Evolutionary conservation across 2,113 vertebrate genomes (phyloP).

Genomic region (Stercorarius parasiticus): DNA sequence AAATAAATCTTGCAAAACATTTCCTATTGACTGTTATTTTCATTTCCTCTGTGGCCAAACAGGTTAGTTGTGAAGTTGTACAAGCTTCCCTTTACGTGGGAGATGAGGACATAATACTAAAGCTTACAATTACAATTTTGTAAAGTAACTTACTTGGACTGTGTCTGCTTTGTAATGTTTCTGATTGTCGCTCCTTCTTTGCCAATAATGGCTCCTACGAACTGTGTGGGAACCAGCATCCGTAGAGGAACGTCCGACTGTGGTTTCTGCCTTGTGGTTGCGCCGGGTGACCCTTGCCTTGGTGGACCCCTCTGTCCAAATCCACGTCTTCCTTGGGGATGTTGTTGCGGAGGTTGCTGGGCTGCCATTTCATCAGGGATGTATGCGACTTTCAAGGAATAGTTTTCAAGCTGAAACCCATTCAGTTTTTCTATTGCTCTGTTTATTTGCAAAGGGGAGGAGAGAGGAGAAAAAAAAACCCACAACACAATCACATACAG

Average conservation of each 20-base stretch:
- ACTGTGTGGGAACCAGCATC: conserved; percentile 95
- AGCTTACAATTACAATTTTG: neutral
- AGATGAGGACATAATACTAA: neutral
- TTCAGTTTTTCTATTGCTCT: conserved; percentile 98
- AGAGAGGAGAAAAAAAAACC: neutral
- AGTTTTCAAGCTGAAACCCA: conserved; percentile 93
- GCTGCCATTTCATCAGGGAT: conserved; percentile 91
- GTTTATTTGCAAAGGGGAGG: conserved; percentile 12
- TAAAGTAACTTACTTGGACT: conserved; percentile 88
- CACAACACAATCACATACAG: neutral
- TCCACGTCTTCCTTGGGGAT: conserved; percentile 82
- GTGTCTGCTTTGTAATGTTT: conserved; percentile 97
- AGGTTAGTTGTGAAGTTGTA: neutral
- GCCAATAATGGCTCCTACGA: conserved; percentile 97
- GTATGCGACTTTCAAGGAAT: conserved; percentile 92
- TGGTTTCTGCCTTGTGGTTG: conserved; percentile 85
- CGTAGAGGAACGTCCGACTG: conserved; percentile 91
- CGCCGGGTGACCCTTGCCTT: conserved; percentile 85
- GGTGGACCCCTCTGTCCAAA: conserved; percentile 86
- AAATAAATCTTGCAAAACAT: neutral
- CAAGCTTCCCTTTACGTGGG: neutral
- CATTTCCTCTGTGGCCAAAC: neutral
- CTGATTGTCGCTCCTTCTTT: conserved; percentile 97
- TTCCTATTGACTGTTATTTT: neutral
- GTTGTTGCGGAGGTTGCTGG: conserved; percentile 67